A percentile compares a stretch with the other conserved stretches of the same genome.
Conservation (phyloP, 1,140 invertebrate genomes). For the Apis laboriosa region DNA sequence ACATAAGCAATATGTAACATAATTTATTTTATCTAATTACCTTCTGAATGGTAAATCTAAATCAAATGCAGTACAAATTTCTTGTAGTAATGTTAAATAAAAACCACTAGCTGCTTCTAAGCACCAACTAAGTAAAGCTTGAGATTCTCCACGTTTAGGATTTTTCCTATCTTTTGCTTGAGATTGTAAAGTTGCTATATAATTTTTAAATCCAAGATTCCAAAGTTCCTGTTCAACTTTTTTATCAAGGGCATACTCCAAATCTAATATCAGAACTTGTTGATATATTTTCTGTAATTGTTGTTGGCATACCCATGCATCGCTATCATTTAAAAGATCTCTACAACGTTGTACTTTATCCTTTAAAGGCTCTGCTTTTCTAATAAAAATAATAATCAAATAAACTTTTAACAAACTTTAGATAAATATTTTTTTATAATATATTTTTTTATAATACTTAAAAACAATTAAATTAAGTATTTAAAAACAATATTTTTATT, state of each 20-base stretch:
- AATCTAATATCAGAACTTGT: slow-evolving; percentile 88
- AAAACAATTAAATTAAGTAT: neutral
- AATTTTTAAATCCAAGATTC: slow-evolving; percentile 94
- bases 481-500: neutral
- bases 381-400: slow-evolving; percentile 68
- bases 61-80: slow-evolving; percentile 90
- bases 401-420: neutral
- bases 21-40: slow-evolving; percentile 63
- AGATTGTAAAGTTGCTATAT: slow-evolving; percentile 89
- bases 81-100: slow-evolving; percentile 90
- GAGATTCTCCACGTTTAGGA: slow-evolving; percentile 86
- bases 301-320: slow-evolving; percentile 84
- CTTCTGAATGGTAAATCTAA: slow-evolving; percentile 89
- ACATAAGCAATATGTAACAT: neutral
- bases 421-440: neutral
- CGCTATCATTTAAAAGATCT: slow-evolving; percentile 84
- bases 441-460: slow-evolving; percentile 34
- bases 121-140: slow-evolving; percentile 88
- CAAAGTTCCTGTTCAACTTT: slow-evolving; percentile 95
- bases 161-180: slow-evolving; percentile 90
- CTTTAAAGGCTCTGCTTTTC: slow-evolving; percentile 87
- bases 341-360: slow-evolving; percentile 85
- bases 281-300: slow-evolving; percentile 90
- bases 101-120: slow-evolving; percentile 92
- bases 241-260: slow-evolving; percentile 93